phyloP scores from a whole-genome alignment of 2,888 invertebrate genomes.

The Pomacea canaliculata region DNA sequence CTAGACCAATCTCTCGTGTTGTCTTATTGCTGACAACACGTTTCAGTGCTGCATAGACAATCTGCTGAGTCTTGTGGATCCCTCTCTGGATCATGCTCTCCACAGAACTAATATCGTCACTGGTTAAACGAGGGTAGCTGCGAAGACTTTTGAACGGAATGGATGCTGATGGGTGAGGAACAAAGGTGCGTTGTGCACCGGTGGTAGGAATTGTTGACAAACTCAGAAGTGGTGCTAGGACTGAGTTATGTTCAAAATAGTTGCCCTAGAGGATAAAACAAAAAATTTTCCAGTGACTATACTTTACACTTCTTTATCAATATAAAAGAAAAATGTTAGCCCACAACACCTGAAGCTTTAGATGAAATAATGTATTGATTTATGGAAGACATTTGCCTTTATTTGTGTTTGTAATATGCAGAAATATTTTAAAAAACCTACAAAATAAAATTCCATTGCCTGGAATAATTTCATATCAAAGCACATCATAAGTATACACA shows the following conservation, averaged over 20 bases:
- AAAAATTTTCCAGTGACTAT: not conserved
- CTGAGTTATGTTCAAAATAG: slow-evolving; percentile 32
- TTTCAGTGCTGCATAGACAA: slow-evolving; percentile 28
- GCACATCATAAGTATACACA: too few species aligned
- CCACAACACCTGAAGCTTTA: too few species aligned
- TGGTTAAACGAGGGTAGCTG: slow-evolving; percentile 23
- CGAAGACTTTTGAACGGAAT: slow-evolving; percentile 26
- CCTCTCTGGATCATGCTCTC: slow-evolving; percentile 32
- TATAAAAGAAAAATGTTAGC: too few species aligned
- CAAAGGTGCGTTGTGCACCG: not conserved
- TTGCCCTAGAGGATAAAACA: slow-evolving; percentile 27
- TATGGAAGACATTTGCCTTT: too few species aligned
- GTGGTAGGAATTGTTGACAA: slow-evolving; percentile 31
- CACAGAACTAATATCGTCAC: slow-evolving; percentile 25
- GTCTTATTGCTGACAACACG: slow-evolving; percentile 29
- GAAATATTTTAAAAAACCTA: too few species aligned
- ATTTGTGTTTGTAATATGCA: too few species aligned
- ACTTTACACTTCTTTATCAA: too few species aligned
- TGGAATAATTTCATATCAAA: too few species aligned
- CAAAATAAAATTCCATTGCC: too few species aligned
- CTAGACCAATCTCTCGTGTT: slow-evolving; percentile 26
- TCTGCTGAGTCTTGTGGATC: slow-evolving; percentile 19
- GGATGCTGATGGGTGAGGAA: slow-evolving; percentile 4
- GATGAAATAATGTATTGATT: too few species aligned
- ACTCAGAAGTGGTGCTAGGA: slow-evolving; percentile 30